Base-by-base conservation (phyloP, 2,113 vertebrate genomes). In the Gorsachius goisagi region DNA sequence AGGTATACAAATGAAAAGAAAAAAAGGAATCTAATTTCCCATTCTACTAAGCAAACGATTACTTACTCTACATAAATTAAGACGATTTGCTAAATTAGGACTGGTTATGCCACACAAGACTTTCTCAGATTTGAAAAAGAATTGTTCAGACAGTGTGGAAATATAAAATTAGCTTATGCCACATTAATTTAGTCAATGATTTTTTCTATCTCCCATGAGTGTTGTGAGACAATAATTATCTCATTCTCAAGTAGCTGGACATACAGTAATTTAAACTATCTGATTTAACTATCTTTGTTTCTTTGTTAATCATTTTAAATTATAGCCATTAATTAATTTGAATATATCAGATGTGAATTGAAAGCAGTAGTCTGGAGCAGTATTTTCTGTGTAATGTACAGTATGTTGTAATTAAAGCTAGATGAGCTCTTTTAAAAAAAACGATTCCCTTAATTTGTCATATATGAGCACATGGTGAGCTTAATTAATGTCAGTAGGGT, bases 321-420 rank as follows among this genome's bases (percentile, higher is more conserved):
- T 95, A 94, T 52, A 95, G 50, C 5, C 63, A 88, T 92, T 97
- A 97, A 95, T 96, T 96, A 95, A 96, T 94, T 95, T 78, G 72
- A 93, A 60, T 93, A 44, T 60, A 87, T 94, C 76, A 92, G 71
- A 90, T 74, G 26, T 75, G 63, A 92, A 81, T 63, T 84, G 79
- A 95, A 97, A 94, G 60, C 68, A 89, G 64, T 78, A 86, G 44
- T 96, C 92, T 81, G 19, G n/a, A 94, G 35, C 30, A 84, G 33
- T 84, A n/a, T 90, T 96, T 96, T 93, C 83, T 86, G 10, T 90
- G 49, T 78, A 84, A 87, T 81, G 68, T 86, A 75, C 44, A 93
- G 76, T 82, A 81, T 55, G 79, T 76, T 88, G 64, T 86, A 95
- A 96, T 96, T 93, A 95, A 94, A 94, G 6, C 60, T 90, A 88